Evolutionary conservation across 2,797 vertebrate species (phyloP), one percentile per base, ranked within the genome.

Genomic region (Gymnothorax javanicus): DNA sequence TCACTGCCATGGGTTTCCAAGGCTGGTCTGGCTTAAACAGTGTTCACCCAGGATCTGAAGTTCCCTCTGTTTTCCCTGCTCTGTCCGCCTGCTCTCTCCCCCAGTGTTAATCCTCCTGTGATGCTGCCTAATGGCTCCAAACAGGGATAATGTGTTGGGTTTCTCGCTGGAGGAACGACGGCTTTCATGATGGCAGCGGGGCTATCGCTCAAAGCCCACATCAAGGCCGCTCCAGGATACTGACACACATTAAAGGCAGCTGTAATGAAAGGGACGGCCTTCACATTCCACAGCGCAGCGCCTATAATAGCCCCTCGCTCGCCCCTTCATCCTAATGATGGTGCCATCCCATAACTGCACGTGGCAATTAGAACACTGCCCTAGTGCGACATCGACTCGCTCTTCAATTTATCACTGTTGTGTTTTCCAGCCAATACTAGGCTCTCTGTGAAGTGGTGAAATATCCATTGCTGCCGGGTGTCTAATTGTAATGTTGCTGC

Each of bases 331-430:
- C 85, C 77, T 82, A 69, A 58, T 82, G 85, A 81, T 69, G 85
- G 85, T 86, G 85, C 85, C 64, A 82, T 82, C 27, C 52, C 59
- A 82, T 86, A 82, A 15, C 59, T 81, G 77, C 85, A n/a, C 59
- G 85, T 56, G 79, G 50, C 73, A 62, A 81, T 86, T 81, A 81
- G 20, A 81, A 75, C 59, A n/a, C 81, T 57, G 59, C 56, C 33
- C 11, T 73, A 50, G 85, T 15, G 73, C 85, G 81, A 58, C 85
- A 17, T 43, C n/a, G 73, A 52, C 73, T 27, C 13, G 33, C 73
- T 77, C 73, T 52, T 77, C 73, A 52, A 52, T 52, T 77, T 52
- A 8, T 77, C 73, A 52, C 73, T 17, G 59, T 73, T 7, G 20
- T 64, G 69, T 85, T 85, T 75, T 85, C n/a, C 52, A 57, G 23